Evolutionary conservation across 2,797 vertebrate species (phyloP).

Genomic region (Neosilurus mollespiculum): DNA sequence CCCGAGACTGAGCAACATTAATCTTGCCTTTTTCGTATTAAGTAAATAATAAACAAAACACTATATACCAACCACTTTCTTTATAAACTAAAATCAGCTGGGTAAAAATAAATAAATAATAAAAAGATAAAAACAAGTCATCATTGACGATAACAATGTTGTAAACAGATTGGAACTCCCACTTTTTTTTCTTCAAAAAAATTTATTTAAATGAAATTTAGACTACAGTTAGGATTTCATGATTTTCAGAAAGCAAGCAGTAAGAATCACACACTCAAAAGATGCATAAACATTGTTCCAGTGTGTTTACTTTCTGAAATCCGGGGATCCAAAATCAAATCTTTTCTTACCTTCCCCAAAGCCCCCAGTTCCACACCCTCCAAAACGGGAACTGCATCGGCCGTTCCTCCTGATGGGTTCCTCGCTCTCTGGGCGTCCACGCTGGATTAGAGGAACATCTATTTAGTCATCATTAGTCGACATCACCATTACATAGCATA

Average conservation of each 20-base stretch:
- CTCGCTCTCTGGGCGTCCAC: slow-evolving; percentile 91
- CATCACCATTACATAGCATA: background rate
- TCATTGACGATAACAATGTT: background rate
- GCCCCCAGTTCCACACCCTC: slow-evolving; percentile 90
- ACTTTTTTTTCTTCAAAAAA: no score
- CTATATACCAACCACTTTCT: background rate
- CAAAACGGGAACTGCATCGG: slow-evolving; percentile 85
- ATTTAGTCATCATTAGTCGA: slow-evolving; percentile 22
- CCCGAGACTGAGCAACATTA: no score
- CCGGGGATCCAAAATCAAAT: background rate
- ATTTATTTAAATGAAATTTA: no score
- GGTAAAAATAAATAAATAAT: no score
- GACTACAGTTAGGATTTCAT: background rate
- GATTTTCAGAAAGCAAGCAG: background rate
- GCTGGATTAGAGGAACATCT: slow-evolving; percentile 65
- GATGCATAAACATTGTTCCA: background rate
- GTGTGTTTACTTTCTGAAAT: background rate
- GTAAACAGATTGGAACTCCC: background rate
- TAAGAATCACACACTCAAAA: background rate
- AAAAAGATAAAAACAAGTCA: background rate
- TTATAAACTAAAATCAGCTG: background rate
- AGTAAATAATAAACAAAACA: background rate
- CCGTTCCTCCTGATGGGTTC: slow-evolving; percentile 83
- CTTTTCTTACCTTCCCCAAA: slow-evolving; percentile 83
- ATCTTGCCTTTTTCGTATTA: background rate